Evolutionary conservation across 2,113 vertebrate genomes (phyloP).

Genomic region (Austrofundulus limnaeus): DNA sequence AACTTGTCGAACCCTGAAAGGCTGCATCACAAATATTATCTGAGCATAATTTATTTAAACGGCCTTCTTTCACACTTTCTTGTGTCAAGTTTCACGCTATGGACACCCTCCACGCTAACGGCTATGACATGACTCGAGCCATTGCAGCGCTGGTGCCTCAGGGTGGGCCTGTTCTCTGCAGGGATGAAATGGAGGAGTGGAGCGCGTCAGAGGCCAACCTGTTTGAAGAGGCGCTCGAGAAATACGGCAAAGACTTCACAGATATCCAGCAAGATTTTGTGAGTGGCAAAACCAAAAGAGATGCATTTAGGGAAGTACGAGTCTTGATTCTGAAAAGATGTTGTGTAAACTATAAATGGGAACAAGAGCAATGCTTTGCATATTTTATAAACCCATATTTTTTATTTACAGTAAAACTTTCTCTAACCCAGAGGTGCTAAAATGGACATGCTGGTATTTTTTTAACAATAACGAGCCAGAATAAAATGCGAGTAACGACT

Average conservation of each 20-base stretch:
- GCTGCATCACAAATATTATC: no score
- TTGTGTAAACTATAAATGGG: no score
- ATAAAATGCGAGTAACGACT: no score
- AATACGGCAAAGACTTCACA: slow-evolving; percentile 98
- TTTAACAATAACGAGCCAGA: no score
- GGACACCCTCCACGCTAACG: slow-evolving; percentile 94
- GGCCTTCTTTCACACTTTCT: neutral
- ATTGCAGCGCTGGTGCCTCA: slow-evolving; percentile 96
- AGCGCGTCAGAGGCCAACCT: slow-evolving; percentile 96
- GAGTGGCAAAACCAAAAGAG: slow-evolving; percentile 69
- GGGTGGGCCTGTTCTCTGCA: slow-evolving; percentile 95
- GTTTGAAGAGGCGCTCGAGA: slow-evolving; percentile 96
- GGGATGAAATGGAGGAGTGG: slow-evolving; percentile 99
- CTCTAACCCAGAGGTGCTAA: no score
- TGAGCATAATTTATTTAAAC: no score
- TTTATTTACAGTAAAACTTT: no score
- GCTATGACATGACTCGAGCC: slow-evolving; percentile 94
- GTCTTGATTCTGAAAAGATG: no score
- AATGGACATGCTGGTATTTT: no score
- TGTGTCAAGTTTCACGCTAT: slow-evolving; percentile 91
- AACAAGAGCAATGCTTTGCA: no score
- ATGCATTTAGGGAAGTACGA: neutral
- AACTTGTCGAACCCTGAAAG: no score
- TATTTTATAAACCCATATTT: no score
- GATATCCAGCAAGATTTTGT: slow-evolving; percentile 99